Evolutionary conservation across 2,888 invertebrate genomes (phyloP), one percentile per base, ranked within the genome.

Genomic region (Luffia ferchaultella): DNA sequence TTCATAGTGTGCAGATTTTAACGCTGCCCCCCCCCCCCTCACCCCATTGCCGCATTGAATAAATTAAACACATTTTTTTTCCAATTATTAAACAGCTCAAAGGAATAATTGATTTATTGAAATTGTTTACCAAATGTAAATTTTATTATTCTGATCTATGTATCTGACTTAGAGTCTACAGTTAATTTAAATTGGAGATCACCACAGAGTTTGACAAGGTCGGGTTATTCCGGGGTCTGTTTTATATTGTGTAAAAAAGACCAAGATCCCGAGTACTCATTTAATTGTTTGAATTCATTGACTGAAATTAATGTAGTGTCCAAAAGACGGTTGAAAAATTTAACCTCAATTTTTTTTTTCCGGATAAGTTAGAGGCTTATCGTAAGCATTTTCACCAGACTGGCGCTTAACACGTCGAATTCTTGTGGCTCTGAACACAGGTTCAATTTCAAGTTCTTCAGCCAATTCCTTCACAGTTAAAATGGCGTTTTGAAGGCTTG

Each of bases 391-490:
- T 63, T 62, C 59, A 59, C 58, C 58, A 59, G 58, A 55, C 58
- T 60, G 60, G 50, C 59, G 58, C 54, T 60, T 60, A 53, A 60
- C 54, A 56, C 50, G 53, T 59, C 58, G 56, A 58, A 55, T 52
- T 58, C 52, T 59, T 59, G 56, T 56, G 42, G 57, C 55, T 57
- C 54, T 56, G 57, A 64, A 62, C 47, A 57, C 57, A 55, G n/a
- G 58, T 56, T 59, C 60, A 53, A 61, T 56, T 54, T 55, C 53
- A 44, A 60, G 51, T 55, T 60, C 58, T 58, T 60, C 55, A 20
- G 62, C 60, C 53, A 64, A 58, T 48, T 59, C n/a, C n/a, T n/a
- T n/a, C n/a, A n/a, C n/a, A 45, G 53, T 58, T 58, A 50, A 54
- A 52, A 53, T 51, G 20, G 57, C 41, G 47, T 52, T 55, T 53